Conservation (phyloP, 2,888 invertebrate genomes). For the Lordiphosa andalusiaca region DNA sequence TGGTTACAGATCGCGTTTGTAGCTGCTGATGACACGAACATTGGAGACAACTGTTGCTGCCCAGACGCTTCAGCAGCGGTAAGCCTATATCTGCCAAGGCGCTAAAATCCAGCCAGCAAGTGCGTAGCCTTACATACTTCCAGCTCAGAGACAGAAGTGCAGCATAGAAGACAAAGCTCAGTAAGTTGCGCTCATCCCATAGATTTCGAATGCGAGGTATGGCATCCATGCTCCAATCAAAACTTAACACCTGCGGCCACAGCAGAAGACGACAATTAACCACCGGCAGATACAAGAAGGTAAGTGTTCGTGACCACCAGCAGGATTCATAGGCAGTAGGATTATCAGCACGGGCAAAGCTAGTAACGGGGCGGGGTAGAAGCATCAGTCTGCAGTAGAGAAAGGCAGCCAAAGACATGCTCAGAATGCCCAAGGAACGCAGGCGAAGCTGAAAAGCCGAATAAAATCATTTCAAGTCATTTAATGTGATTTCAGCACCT, state of each 20-base stretch:
- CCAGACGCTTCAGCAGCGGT: conserved; percentile 52
- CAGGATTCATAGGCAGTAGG: conserved; percentile 93
- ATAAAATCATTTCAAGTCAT: neutral
- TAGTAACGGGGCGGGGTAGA: conserved; percentile 84
- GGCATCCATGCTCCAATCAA: conserved; percentile 99
- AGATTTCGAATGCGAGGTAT: conserved; percentile 90
- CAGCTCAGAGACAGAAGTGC: conserved; percentile 19
- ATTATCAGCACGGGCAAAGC: conserved; percentile 96
- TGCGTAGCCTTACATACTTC: conserved; percentile 20
- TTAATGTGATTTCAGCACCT: neutral
- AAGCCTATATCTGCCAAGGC: conserved; percentile 48
- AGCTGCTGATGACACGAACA: conserved; percentile 82
- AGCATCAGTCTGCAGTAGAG: conserved; percentile 89
- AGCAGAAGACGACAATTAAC: conserved; percentile 93
- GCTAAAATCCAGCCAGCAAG: conserved; percentile 15
- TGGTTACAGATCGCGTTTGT: conserved; percentile 3
- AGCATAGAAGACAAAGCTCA: conserved; percentile 87
- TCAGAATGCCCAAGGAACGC: conserved; percentile 86
- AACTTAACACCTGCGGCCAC: conserved; percentile 92
- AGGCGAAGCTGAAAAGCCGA: conserved; percentile 84
- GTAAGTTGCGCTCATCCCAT: conserved; percentile 88
- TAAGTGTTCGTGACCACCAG: conserved; percentile 89
- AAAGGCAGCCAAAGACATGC: conserved; percentile 85
- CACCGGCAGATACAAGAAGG: conserved; percentile 94
- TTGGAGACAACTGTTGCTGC: conserved; percentile 83